Evolutionary conservation across 2,113 vertebrate species (phyloP).

Genomic region (Tyto alba): DNA sequence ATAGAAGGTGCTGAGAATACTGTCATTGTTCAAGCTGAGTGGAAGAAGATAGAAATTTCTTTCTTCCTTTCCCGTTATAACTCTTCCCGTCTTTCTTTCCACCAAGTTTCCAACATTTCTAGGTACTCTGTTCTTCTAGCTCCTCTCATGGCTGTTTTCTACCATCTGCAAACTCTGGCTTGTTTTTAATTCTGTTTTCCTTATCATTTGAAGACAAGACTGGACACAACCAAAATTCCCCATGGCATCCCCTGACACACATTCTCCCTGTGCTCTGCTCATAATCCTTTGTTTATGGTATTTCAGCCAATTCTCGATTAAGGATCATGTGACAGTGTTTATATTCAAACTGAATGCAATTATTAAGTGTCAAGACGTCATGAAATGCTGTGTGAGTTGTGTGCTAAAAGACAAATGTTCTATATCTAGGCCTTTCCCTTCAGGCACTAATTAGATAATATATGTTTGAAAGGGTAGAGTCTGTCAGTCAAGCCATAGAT

Average conservation of each 20-base stretch:
- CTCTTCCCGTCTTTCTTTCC: neutral
- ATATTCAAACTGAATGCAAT: conserved; percentile 57
- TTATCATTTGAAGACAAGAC: conserved; percentile 44
- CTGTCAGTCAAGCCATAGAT: conserved; percentile 44
- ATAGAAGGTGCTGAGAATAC: neutral
- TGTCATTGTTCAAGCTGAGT: neutral
- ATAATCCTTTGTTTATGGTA: conserved; percentile 62
- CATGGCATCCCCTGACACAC: neutral
- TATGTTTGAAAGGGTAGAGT: conserved; percentile 48
- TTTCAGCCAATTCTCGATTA: conserved; percentile 52
- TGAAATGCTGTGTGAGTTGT: conserved; percentile 45
- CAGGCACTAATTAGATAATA: conserved; percentile 58
- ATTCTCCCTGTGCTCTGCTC: conserved; percentile 1
- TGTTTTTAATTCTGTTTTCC: neutral
- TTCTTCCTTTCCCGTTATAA: neutral
- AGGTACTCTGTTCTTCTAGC: neutral
- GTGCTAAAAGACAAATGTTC: conserved; percentile 56
- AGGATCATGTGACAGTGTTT: conserved; percentile 54
- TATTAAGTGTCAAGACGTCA: conserved; percentile 62
- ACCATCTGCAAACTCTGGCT: neutral
- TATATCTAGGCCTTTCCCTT: conserved; percentile 46
- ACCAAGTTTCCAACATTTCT: neutral
- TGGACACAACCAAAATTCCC: conserved; percentile 30
- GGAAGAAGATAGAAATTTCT: neutral
- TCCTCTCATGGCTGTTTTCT: neutral